These are phyloP conservation scores for Luperina testacea DNA, from an alignment of 2,888 invertebrate species.

Conservation along the genomic window DNA sequence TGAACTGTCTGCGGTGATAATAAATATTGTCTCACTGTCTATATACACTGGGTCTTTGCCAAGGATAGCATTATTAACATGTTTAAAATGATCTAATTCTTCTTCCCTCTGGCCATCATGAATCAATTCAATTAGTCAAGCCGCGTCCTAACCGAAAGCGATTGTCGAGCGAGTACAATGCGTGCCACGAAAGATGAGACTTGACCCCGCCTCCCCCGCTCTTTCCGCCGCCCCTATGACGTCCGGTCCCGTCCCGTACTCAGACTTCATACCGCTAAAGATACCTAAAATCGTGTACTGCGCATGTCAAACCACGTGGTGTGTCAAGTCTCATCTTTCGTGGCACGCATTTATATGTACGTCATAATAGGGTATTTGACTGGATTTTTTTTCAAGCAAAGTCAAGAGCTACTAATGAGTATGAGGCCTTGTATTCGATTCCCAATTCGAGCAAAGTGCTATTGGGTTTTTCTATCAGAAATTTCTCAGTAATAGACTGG, in stretches of 20 bases:
- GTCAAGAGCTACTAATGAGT: background rate
- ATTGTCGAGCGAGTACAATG: background rate
- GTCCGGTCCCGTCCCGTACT: too few species aligned
- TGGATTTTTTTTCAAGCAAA: background rate
- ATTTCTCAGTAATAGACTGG: too few species aligned
- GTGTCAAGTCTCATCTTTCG: too few species aligned
- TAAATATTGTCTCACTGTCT: conserved; percentile 36
- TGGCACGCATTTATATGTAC: too few species aligned
- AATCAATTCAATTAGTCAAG: background rate
- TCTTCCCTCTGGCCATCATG: background rate
- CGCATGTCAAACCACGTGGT: too few species aligned
- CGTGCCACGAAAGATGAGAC: too few species aligned
- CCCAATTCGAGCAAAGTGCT: background rate
- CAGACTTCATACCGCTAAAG: too few species aligned
- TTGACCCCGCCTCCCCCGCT: too few species aligned
- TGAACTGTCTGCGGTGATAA: conserved; percentile 48
- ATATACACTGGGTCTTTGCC: conserved; percentile 9
- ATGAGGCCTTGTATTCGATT: too few species aligned
- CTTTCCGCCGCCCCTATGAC: too few species aligned
- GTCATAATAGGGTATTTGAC: background rate
- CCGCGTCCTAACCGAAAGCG: background rate
- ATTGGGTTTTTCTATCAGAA: background rate
- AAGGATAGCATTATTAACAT: conserved; percentile 14
- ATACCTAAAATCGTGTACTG: too few species aligned
- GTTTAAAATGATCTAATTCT: background rate